Base-by-base conservation (phyloP, 2,113 vertebrate genomes). In the Oryzias melastigma region DNA sequence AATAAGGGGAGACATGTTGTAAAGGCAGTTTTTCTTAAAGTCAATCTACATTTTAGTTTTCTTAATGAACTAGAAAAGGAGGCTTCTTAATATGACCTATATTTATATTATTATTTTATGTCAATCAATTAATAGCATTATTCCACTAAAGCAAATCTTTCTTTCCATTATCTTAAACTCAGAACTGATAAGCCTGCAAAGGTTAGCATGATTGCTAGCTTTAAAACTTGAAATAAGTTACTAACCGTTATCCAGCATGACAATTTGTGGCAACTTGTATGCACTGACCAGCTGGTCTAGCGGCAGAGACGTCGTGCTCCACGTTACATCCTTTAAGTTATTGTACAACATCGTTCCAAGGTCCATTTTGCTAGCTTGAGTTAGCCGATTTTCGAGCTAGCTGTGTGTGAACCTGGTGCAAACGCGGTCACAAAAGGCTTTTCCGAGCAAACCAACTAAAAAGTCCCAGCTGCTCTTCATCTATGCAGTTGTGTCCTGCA, bases 221-320 rank as follows among this genome's bases (percentile, higher is more conserved):
- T 25, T 15, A 52, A 62, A 63, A 22, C 7, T 29, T 42, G 17
- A 4, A 48, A 45, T 60, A 82, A 65, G 48, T 71, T 63, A 82
- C 94, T 91, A 69, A 94, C 95, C 95, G 78, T 85, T 90, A 65
- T 95, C 93, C 89, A 95, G 91, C 80, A 90, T 91, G 79, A 91
- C 95, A 74, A 98, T 93, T 81, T 98, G 96, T 7, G 96, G 96
- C 80, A 98, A 86, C 55, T 94, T 93, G 75, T 98, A 95, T 18
- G 93, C 88, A 83, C 94, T 94, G 88, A 98, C 93, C 29, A 98
- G 91, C 76, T 94, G 92, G 87, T 98, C 96, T 77, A 98, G 77
- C 0, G 95, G 93, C 41, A 96, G 77, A 53, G 95, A 90, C 78
- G 93, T 93, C 53, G 92, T 85, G 86, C 96, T 98, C 96, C 96